Base-by-base conservation (phyloP, 2,113 vertebrate species). In the Sylvilagus bachmani region DNA sequence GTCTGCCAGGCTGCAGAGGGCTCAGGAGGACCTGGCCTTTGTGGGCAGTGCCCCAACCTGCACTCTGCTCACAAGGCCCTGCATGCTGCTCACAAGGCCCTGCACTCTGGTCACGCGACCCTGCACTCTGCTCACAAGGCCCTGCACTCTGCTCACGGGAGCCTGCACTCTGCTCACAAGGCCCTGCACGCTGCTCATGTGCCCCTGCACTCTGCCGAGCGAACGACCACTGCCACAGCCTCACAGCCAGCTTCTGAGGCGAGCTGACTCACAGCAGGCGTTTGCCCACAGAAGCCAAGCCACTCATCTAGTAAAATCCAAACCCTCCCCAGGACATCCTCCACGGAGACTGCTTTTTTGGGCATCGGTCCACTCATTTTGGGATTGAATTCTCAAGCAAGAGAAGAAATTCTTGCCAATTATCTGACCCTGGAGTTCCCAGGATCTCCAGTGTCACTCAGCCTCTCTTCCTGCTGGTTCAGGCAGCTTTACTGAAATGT, bases 401-500 rank as follows among this genome's bases (percentile, higher is more conserved):
- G 36, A n/a, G 71, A 29, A 85, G 75, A 1, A 24, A 33, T 53
- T 66, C 51, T 89, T 90, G 77, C 44, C 58, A 69, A 69, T 51
- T 31, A 69, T 38, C 61, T 53, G 13, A 36, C 69, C 51, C 80
- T 58, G 27, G 10, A 66, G 86, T 67, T 86, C 55, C 49, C 21
- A 73, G 77, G 64, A 92, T 73, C 91, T 93, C 67, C 55, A 64
- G 84, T 77, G 89, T 92, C 38, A 75, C 73, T 53, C 93, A 93
- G 44, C 53, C 38, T 82, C 25, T 29, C 22, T 44, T 86, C 55
- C 69, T 84, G 31, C 29, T 51, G 89, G 80, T 61, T 87, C 58
- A 90, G 92, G 61, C 19, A 70, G 85, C 67, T 90, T 89, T 94
- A 93, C 55, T 70, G 27, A 96, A 83, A 86, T n/a, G 91, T 3